phyloP scores from a whole-genome alignment of 2,888 invertebrate species.

The Lasius fuliginosus region DNA sequence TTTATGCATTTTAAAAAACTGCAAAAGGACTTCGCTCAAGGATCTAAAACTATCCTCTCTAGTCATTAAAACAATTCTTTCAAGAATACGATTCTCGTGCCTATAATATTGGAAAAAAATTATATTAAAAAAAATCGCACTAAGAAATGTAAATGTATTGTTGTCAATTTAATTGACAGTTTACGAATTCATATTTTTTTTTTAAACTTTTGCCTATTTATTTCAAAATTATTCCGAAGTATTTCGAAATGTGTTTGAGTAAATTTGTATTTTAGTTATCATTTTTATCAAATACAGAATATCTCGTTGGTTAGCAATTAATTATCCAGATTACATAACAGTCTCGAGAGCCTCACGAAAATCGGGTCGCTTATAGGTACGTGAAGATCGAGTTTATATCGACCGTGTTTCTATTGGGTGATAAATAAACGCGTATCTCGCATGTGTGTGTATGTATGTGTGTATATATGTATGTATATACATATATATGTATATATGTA shows the following conservation, averaged over 20 bases:
- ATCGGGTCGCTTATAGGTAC: slow-evolving; percentile 37
- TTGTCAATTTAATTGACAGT: slow-evolving; percentile 3
- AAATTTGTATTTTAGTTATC: slow-evolving; percentile 1
- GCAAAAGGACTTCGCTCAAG: neutral
- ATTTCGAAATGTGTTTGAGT: neutral
- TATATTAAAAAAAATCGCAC: neutral
- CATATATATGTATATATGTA: neutral
- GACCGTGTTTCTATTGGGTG: slow-evolving; percentile 15
- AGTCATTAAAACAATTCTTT: slow-evolving; percentile 19
- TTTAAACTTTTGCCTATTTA: neutral
- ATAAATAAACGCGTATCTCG: slow-evolving; percentile 51
- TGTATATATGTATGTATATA: too few species aligned
- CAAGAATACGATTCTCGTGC: neutral
- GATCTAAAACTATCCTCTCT: slow-evolving; percentile 8
- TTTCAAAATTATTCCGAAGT: slow-evolving; percentile 26
- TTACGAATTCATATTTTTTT: slow-evolving; percentile 13
- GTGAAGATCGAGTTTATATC: slow-evolving; percentile 48
- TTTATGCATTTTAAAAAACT: slow-evolving; percentile 20
- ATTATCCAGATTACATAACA: slow-evolving; percentile 37
- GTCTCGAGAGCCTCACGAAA: slow-evolving; percentile 43
- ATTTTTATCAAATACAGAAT: slow-evolving; percentile 43
- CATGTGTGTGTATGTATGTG: neutral
- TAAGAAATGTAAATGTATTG: neutral
- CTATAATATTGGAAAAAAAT: neutral
- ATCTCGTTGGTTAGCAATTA: slow-evolving; percentile 28